Percentiles rank a stretch among this genome's conserved stretches.
phyloP scores from a whole-genome alignment of 30 jellyfish, hydroid and myxozoan genomes.

The Aurelia aurita complex sp. Pacific region DNA sequence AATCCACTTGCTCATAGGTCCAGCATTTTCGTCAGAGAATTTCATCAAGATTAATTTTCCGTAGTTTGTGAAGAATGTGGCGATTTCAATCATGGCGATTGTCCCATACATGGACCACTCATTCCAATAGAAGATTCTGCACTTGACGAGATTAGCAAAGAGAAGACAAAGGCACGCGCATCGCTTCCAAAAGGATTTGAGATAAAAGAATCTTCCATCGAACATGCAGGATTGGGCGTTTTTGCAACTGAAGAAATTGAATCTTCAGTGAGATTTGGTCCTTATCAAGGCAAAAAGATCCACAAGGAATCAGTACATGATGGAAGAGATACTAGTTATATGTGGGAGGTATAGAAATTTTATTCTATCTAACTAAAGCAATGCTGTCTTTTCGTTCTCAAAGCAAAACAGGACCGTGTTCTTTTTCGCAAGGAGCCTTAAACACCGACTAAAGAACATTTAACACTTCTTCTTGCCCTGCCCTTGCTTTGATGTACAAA shows the following conservation, averaged over 20 bases:
- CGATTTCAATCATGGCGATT: conserved; percentile 86
- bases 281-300: conserved; percentile 85
- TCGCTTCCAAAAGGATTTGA: conserved; percentile 78
- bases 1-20: too few relatives aligned
- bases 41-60: too few relatives aligned
- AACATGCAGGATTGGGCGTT: conserved; percentile 89
- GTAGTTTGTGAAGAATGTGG: conserved; percentile 82
- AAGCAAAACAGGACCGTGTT: too few relatives aligned
- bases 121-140: conserved; percentile 64
- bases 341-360: conserved; percentile 73
- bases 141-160: background rate
- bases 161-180: conserved; percentile 40
- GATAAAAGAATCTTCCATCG: conserved; percentile 48
- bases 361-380: too few relatives aligned
- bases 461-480: too few relatives aligned
- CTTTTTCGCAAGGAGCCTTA: too few relatives aligned
- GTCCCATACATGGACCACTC: conserved; percentile 90
- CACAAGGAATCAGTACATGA: conserved; percentile 55
- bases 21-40: too few relatives aligned
- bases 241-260: conserved; percentile 55
- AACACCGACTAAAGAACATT: too few relatives aligned
- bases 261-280: conserved; percentile 80
- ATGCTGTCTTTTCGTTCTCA: too few relatives aligned
- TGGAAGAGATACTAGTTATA: conserved; percentile 82
- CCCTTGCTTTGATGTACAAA: too few relatives aligned